Percentiles rank a stretch among this genome's conserved stretches.
Evolutionary conservation across 2,888 invertebrate species (phyloP).

Genomic region (Platycnemis pennipes): DNA sequence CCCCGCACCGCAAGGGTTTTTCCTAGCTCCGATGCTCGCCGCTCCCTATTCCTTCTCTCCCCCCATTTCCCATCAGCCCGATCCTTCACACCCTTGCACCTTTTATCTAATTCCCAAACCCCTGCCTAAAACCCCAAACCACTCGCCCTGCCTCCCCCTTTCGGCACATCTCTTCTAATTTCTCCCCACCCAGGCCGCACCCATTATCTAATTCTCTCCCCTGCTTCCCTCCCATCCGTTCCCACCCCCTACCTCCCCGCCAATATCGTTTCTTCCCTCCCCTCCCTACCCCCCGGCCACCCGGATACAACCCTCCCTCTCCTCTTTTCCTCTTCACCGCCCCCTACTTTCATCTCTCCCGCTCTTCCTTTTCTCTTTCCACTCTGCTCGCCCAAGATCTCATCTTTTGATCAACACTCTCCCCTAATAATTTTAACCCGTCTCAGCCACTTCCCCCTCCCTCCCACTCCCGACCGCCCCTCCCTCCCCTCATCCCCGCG

Average conservation of each 20-base stretch:
- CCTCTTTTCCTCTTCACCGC: neutral
- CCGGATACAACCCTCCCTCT: neutral
- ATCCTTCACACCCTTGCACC: slow-evolving; percentile 22
- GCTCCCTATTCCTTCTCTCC: neutral
- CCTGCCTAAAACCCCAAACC: neutral
- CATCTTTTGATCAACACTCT: slow-evolving; percentile 6
- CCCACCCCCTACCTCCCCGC: neutral
- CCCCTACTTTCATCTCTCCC: neutral
- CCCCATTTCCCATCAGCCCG: neutral
- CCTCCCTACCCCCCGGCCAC: neutral
- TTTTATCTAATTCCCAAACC: neutral
- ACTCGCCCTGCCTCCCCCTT: neutral
- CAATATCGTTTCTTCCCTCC: too few species aligned
- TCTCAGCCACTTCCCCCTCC: neutral
- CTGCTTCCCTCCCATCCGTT: neutral
- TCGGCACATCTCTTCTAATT: neutral
- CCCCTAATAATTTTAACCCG: neutral
- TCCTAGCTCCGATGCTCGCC: neutral
- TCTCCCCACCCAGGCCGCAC: neutral
- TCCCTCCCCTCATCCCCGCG: neutral
- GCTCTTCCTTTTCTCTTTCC: too few species aligned
- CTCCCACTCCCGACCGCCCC: neutral
- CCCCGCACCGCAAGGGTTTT: neutral
- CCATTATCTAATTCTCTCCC: neutral
- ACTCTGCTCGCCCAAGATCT: neutral